A percentile compares a stretch with the other conserved stretches of the same genome.
phyloP scores from a whole-genome alignment of 2,113 vertebrate species.

The Zosterops borbonicus region DNA sequence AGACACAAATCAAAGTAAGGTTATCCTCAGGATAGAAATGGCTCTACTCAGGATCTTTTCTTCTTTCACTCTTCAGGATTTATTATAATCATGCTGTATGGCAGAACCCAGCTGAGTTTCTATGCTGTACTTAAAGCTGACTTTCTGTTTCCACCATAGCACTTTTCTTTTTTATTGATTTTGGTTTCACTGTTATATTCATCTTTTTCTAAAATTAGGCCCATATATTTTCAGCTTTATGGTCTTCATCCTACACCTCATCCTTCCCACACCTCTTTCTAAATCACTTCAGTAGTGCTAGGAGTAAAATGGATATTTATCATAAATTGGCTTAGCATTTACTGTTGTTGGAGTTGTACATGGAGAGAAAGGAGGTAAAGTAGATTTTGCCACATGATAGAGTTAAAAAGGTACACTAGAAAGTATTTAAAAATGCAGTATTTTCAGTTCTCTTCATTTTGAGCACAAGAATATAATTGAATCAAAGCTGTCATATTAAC shows the following conservation, averaged over 20 bases:
- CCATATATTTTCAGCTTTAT: slow-evolving; percentile 44
- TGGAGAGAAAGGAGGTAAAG: not conserved
- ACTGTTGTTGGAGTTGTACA: not conserved
- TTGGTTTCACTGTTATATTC: slow-evolving; percentile 21
- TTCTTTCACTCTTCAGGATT: slow-evolving; percentile 39
- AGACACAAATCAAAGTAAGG: slow-evolving; percentile 27
- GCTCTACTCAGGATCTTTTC: slow-evolving; percentile 31
- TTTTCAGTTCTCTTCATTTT: not conserved
- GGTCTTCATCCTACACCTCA: slow-evolving; percentile 21
- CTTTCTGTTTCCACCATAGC: not conserved
- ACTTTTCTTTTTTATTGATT: slow-evolving; percentile 52
- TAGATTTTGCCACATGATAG: not conserved
- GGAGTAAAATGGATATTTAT: slow-evolving; percentile 32
- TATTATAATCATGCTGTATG: slow-evolving; percentile 46
- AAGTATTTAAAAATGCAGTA: not conserved
- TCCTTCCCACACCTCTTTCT: slow-evolving; percentile 8
- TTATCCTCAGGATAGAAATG: slow-evolving; percentile 34
- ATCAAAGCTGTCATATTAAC: not conserved
- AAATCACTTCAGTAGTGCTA: slow-evolving; percentile 45
- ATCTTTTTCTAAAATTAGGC: slow-evolving; percentile 52
- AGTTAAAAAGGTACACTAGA: not conserved
- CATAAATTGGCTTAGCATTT: slow-evolving; percentile 1
- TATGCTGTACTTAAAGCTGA: slow-evolving; percentile 14
- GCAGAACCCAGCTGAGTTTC: slow-evolving; percentile 14
- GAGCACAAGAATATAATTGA: not conserved